Evolutionary conservation across 2,888 invertebrate species (phyloP).

Genomic region (Tiphia femorata): DNA sequence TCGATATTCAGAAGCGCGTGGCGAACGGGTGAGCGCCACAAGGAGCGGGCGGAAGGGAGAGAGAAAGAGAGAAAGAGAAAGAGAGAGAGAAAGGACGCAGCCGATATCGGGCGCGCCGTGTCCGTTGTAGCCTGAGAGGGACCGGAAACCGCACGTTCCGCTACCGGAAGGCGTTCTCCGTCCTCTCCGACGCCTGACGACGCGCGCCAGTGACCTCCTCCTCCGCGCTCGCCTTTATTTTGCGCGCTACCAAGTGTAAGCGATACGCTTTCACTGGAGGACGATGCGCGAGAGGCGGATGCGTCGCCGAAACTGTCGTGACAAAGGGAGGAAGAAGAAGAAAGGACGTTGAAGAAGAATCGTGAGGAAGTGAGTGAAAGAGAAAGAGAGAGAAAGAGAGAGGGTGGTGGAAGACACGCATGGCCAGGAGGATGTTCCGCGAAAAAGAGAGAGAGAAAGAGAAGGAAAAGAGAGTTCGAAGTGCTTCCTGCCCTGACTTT

Average conservation of each 20-base stretch:
- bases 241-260: background rate
- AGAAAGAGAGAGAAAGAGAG: no score
- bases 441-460: no score
- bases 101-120: constrained; percentile 38
- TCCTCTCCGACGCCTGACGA: no score
- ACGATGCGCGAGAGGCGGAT: background rate
- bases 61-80: no score
- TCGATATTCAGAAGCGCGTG: constrained; percentile 43
- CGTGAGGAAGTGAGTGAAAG: background rate
- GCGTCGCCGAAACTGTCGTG: background rate
- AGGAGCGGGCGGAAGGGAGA: constrained; percentile 5
- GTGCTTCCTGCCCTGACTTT: no score
- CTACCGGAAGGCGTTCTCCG: constrained; percentile 56
- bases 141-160: constrained; percentile 64
- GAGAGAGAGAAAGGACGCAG: no score
- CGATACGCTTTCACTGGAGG: background rate
- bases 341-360: background rate
- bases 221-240: background rate
- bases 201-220: no score
- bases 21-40: no score
- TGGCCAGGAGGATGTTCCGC: no score
- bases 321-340: background rate
- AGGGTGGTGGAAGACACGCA: background rate
- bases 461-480: no score
- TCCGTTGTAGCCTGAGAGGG: no score